Evolutionary conservation across 2,888 invertebrate genomes (phyloP).

Genomic region (Nezara viridula): DNA sequence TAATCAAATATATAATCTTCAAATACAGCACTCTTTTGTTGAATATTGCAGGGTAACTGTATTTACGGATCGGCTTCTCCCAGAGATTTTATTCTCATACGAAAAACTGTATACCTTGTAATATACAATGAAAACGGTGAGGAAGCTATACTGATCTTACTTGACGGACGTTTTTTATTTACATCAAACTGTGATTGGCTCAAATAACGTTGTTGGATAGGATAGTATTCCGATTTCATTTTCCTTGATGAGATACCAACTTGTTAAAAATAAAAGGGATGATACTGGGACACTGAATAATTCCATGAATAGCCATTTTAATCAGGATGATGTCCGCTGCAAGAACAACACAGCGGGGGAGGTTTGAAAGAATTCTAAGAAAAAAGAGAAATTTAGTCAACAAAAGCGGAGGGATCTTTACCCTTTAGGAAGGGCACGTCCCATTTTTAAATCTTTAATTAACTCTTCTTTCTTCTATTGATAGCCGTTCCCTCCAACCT

Average conservation of each 20-base stretch:
- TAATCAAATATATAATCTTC: no score
- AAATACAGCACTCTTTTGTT: no score
- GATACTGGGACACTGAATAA: neutral
- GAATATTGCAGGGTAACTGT: no score
- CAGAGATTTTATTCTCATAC: no score
- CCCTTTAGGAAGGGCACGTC: neutral
- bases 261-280: neutral
- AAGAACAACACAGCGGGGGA: neutral
- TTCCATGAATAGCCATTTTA: constrained; percentile 34
- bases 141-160: no score
- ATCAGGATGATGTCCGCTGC: neutral
- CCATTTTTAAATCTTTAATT: constrained; percentile 26
- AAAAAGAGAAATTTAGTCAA: neutral
- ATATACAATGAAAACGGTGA: no score
- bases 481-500: neutral
- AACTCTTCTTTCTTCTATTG: neutral
- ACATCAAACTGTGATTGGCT: no score
- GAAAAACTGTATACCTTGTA: no score
- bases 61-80: no score
- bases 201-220: no score
- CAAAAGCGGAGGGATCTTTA: neutral
- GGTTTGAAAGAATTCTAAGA: neutral
- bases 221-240: neutral
- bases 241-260: neutral
- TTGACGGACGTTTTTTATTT: no score